These are phyloP conservation scores for Phyllostomus discolor DNA, from an alignment of 2,113 vertebrate genomes.

Conservation along the genomic window DNA sequence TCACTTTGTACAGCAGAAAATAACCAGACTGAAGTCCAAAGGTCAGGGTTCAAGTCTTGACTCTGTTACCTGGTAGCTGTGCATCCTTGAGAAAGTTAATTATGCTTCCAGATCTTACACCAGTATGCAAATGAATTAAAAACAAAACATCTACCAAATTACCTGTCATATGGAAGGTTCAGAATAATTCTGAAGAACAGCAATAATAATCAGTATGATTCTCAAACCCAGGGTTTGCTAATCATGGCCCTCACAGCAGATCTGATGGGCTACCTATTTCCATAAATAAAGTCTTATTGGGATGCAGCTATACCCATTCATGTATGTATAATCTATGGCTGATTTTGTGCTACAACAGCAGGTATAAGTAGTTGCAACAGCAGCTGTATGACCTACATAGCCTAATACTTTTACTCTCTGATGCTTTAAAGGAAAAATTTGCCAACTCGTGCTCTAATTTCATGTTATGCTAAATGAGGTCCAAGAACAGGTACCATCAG, in stretches of 20 bases:
- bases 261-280: not conserved
- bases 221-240: not conserved
- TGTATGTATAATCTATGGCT: not conserved
- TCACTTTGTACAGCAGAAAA: not conserved
- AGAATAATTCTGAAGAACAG: not conserved
- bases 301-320: not conserved
- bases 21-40: not conserved
- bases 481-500: not conserved
- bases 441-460: not conserved
- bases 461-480: not conserved
- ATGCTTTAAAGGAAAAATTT: not conserved
- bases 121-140: not conserved
- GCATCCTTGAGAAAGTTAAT: not conserved
- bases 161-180: not conserved
- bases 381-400: rapidly evolving
- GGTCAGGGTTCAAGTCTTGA: not conserved
- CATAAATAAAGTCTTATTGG: not conserved
- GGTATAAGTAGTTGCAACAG: not conserved
- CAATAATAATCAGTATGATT: not conserved
- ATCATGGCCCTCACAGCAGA: not conserved
- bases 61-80: not conserved
- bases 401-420: not conserved
- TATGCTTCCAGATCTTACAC: not conserved
- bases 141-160: not conserved
- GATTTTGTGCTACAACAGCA: not conserved